Conservation (phyloP, 2,113 vertebrate species). For the Eurystomus gularis region DNA sequence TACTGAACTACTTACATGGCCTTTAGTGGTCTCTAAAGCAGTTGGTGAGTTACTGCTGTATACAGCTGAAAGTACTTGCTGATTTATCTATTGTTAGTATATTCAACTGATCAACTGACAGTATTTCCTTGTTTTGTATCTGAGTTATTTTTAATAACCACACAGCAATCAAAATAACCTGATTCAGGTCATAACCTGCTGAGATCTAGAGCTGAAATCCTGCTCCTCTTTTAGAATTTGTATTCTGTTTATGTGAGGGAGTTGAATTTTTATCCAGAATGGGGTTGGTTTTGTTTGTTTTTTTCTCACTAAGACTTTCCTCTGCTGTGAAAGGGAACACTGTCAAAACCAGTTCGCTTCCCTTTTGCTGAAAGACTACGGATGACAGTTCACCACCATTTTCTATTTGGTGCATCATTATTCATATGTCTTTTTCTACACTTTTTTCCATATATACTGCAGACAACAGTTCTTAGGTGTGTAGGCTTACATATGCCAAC, state of each 20-base stretch:
- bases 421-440: background rate
- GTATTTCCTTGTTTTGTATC: background rate
- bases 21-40: background rate
- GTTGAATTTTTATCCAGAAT: background rate
- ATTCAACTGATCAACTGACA: background rate
- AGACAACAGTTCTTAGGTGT: conserved; percentile 22
- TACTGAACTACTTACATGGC: no score
- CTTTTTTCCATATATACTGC: background rate
- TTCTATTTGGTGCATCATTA: conserved; percentile 38
- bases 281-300: no score
- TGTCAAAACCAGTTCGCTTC: conserved; percentile 31
- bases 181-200: background rate
- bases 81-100: background rate
- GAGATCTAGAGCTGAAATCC: background rate
- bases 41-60: background rate
- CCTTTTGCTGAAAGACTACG: background rate
- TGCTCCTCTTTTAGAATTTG: background rate
- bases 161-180: background rate
- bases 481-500: background rate
- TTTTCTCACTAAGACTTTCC: background rate
- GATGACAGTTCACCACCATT: conserved; percentile 10
- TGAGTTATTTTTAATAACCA: background rate
- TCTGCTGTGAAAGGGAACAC: background rate
- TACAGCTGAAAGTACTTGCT: background rate
- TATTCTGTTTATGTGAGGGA: background rate